Percentiles rank a stretch among this genome's conserved stretches.
Conservation (phyloP, 2,113 vertebrate genomes). For the Pituophis catenifer region DNA sequence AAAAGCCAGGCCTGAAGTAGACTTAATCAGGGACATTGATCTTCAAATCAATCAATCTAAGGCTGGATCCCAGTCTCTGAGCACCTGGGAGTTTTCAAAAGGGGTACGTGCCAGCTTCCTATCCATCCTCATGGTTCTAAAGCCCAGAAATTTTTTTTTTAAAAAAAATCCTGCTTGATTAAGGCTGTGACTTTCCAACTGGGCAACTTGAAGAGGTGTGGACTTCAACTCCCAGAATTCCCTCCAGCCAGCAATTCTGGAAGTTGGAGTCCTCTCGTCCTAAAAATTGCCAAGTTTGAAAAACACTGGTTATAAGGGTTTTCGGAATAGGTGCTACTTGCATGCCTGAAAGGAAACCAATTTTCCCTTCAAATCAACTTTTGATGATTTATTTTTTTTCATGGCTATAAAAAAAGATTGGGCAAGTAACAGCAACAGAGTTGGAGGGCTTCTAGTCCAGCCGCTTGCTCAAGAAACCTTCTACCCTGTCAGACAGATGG, state of each 20-base stretch:
- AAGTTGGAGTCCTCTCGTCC: background rate
- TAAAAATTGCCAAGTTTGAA: background rate
- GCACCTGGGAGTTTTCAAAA: background rate
- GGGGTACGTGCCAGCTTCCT: background rate
- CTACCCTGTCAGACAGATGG: background rate
- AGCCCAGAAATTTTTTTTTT: background rate
- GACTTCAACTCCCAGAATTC: background rate
- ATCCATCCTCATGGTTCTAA: background rate
- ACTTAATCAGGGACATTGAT: background rate
- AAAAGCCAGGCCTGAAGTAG: background rate
- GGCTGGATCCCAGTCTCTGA: background rate
- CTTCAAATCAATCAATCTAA: background rate
- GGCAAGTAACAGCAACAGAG: background rate
- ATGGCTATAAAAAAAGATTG: background rate
- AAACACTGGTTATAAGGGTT: background rate
- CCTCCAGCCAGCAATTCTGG: background rate
- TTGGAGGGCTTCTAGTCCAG: background rate
- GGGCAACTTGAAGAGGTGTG: background rate
- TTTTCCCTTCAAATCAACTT: background rate
- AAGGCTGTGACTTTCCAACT: background rate
- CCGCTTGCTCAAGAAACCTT: background rate
- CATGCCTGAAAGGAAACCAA: no score
- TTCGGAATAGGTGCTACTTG: background rate
- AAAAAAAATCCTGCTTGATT: background rate
- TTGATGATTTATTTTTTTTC: background rate